Evolutionary conservation across 1,140 invertebrate genomes (phyloP), one percentile per base, ranked within the genome.

Genomic region (Drosophila santomea): DNA sequence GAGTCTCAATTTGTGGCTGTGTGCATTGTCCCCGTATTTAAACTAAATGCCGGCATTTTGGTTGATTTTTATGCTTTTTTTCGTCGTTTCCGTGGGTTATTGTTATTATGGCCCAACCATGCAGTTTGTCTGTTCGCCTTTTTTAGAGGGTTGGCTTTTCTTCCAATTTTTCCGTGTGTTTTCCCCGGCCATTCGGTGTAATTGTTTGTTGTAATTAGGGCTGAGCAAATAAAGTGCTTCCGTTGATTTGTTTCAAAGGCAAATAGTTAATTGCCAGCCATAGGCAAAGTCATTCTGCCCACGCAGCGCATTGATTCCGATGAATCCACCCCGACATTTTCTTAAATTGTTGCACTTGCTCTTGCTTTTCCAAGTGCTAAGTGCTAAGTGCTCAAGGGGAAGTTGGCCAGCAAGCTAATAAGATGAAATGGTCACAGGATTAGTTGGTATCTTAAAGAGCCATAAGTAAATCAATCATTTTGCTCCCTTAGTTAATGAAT

Each of bases 171-270:
- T 20, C 45, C 41, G 39, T 23, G 55, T 55, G 50, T 64, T 45
- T 52, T 61, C 23, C 45, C 64, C 38, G 17, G 36, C 58, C 52
- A 47, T 60, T 58, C 41, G 39, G 62, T 73, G 64, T 86, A 86
- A 88, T 88, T 85, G 82, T 89, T 89, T 90, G 80, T 78, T 89
- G 84, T 89, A 90, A 84, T 90, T 89, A 89, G 85, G 84, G 71
- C 80, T 84, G 85, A 74, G 80, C 85, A 89, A 84, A 84, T 90
- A 88, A 84, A 80, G 73, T 73, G 85, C 84, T 89, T 89, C 85
- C 84, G 85, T 89, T 89, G 85, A 89, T 89, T 89, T 89, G 80
- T 89, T 89, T 89, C 80, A 88, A 78, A 80, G 74, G 75, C 84
- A 89, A 88, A 88, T 88, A 84, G 84, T 89, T 90, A 90, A 88